Evolutionary conservation across 1,140 invertebrate genomes (phyloP).

Genomic region (Drosophila orosa): DNA sequence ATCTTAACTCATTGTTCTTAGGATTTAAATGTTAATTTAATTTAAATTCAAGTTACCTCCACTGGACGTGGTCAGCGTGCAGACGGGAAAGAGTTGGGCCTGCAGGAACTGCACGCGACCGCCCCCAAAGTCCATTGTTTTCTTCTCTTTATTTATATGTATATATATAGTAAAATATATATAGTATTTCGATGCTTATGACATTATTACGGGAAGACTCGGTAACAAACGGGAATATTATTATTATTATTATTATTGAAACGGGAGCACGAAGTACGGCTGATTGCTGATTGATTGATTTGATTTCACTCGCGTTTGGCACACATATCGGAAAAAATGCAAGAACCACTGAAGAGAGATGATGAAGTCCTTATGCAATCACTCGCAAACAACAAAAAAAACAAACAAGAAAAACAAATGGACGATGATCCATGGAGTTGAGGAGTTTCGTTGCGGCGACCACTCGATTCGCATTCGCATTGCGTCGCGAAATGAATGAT

Average conservation of each 20-base stretch:
- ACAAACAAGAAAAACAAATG: background rate
- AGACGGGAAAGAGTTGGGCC: conserved; percentile 85
- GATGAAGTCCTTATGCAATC: conserved; percentile 36
- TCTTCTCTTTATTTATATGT: background rate
- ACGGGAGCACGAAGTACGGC: conserved; percentile 18
- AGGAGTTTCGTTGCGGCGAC: conserved; percentile 3
- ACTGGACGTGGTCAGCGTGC: conserved; percentile 72
- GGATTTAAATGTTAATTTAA: no score
- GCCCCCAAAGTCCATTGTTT: conserved; percentile 62
- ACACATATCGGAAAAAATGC: conserved; percentile 44
- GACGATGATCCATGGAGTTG: conserved; percentile 2
- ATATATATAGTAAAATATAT: conserved; percentile 1
- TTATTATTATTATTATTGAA: conserved; percentile 1
- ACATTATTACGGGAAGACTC: conserved; percentile 19
- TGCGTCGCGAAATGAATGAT: conserved; percentile 35
- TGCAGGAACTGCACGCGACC: conserved; percentile 85
- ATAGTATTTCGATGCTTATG: conserved; percentile 21
- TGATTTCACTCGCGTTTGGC: conserved; percentile 40
- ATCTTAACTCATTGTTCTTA: no score
- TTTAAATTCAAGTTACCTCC: conserved; percentile 60
- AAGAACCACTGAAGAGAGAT: conserved; percentile 30
- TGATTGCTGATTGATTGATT: conserved; percentile 21
- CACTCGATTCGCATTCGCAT: conserved; percentile 43
- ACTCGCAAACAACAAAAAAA: background rate
- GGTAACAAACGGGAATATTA: conserved; percentile 3